Evolutionary conservation across 2,888 invertebrate genomes (phyloP).

Genomic region (Hedya salicella): DNA sequence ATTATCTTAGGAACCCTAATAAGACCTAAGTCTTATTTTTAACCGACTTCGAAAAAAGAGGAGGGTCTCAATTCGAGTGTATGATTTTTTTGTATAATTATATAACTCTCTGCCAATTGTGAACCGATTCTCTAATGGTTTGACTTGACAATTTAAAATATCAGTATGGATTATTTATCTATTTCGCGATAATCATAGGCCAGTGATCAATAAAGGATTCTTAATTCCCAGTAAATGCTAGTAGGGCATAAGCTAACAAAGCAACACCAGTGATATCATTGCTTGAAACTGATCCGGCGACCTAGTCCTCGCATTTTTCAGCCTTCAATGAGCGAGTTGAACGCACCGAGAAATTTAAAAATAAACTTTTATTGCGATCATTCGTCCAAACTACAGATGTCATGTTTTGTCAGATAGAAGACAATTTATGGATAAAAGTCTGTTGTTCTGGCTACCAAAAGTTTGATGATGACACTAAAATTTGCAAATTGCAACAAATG

Average conservation of each 20-base stretch:
- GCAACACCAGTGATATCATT: constrained; percentile 12
- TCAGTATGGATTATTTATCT: too few species aligned
- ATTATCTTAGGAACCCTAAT: too few species aligned
- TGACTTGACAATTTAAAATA: too few species aligned
- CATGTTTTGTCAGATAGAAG: constrained; percentile 20
- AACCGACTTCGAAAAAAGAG: too few species aligned
- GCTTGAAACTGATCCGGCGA: constrained; percentile 10
- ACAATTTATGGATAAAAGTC: constrained; percentile 13
- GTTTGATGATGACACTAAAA: neutral
- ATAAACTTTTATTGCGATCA: constrained; percentile 25
- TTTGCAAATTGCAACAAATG: neutral
- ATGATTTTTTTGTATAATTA: too few species aligned
- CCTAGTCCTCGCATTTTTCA: constrained; percentile 30
- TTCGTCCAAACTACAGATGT: constrained; percentile 20
- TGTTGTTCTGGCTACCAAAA: constrained; percentile 2
- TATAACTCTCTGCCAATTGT: too few species aligned
- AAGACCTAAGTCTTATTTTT: too few species aligned
- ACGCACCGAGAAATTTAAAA: constrained; percentile 27
- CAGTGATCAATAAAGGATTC: too few species aligned
- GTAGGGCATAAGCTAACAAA: neutral
- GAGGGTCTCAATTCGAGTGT: too few species aligned
- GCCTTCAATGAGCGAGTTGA: constrained; percentile 31
- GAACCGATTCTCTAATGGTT: too few species aligned
- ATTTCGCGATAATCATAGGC: too few species aligned
- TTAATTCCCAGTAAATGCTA: too few species aligned